These are phyloP conservation scores for Leptothorax acervorum DNA, from an alignment of 2,888 invertebrate species.

Conservation along the genomic window DNA sequence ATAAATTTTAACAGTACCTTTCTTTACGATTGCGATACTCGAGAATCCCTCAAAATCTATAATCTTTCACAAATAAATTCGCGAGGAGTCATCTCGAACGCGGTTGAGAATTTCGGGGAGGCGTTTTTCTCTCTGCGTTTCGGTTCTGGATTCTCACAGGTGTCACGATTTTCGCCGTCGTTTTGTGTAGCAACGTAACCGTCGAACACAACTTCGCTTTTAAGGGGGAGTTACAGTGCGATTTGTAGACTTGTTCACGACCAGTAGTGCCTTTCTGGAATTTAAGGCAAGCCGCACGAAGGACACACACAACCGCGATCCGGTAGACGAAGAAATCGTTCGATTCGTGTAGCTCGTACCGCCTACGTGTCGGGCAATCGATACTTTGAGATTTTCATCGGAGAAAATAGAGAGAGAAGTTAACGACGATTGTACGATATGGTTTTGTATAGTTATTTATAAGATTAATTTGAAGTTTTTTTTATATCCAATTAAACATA, in stretches of 20 bases:
- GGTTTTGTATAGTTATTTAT: not conserved
- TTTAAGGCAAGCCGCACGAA: conserved; percentile 28
- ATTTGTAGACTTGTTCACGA: conserved; percentile 41
- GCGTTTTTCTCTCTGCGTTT: not conserved
- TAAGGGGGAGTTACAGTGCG: conserved; percentile 60
- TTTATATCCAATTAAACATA: not conserved
- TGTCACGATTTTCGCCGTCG: conserved; percentile 66
- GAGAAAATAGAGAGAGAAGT: not conserved
- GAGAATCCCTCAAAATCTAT: not conserved
- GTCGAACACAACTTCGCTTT: conserved; percentile 77
- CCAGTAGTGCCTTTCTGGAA: conserved; percentile 51
- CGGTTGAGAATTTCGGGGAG: conserved; percentile 11
- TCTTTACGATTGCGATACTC: not conserved
- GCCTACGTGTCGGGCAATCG: not conserved
- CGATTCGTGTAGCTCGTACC: conserved; percentile 6
- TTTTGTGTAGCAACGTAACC: conserved; percentile 58
- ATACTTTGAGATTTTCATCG: conserved; percentile 41
- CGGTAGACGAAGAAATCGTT: conserved; percentile 24
- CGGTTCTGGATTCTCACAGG: conserved; percentile 22
- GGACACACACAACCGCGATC: conserved; percentile 8
- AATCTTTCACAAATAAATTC: not conserved
- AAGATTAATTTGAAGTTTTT: not conserved
- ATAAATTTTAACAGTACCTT: not conserved
- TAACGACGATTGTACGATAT: conserved; percentile 8
- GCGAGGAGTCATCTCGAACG: not conserved